Evolutionary conservation across 2,888 invertebrate species (phyloP), one percentile per base, ranked within the genome.

Genomic region (Escarpia spicata): DNA sequence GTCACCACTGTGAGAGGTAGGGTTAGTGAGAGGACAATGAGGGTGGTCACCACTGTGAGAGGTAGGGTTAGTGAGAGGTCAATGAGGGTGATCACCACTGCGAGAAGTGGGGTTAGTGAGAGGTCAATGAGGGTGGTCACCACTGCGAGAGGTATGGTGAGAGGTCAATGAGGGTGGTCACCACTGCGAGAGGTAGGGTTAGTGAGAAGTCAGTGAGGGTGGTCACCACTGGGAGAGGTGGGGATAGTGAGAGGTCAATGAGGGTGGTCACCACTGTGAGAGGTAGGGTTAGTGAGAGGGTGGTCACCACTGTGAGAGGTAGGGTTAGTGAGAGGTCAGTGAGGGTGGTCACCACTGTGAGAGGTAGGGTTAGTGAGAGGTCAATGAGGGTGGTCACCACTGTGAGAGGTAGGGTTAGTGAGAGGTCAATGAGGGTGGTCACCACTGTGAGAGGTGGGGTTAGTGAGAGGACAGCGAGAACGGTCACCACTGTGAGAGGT

Each of bases 221-320:
- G 37, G 37, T 37, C 37, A 37, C 37, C 37, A 37, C 37, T 37
- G 37, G 0, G 37, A 37, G 37, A 37, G 37, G 37, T 37, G 1
- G 0, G 37, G 37, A 0, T 37, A 37, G 37, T 37, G 37, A 37
- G 37, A 37, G 37, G 37, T 37, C 96, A 98, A 97, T 94, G 99
- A 99, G 0, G 98, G 98, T 93, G 99, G 99, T 8, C 98, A 98
- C 94, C 97, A 98, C 94, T 99, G 99, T 96, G 99, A 99, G 95
- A 97, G 93, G 94, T 94, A 91, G 43, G 91, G n/a, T 43, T 9
- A 31, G 26, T n/a, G 12, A 52, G 52, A 12, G 52, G 98, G 98
- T 93, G 99, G 99, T 8, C 98, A 98, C 94, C 97, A 98, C 94
- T 99, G 99, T 96, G 99, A 99, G 95, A 97, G 93, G 94, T 94